phyloP scores from a whole-genome alignment of 2,888 invertebrate genomes.

The Morinoia aosen region DNA sequence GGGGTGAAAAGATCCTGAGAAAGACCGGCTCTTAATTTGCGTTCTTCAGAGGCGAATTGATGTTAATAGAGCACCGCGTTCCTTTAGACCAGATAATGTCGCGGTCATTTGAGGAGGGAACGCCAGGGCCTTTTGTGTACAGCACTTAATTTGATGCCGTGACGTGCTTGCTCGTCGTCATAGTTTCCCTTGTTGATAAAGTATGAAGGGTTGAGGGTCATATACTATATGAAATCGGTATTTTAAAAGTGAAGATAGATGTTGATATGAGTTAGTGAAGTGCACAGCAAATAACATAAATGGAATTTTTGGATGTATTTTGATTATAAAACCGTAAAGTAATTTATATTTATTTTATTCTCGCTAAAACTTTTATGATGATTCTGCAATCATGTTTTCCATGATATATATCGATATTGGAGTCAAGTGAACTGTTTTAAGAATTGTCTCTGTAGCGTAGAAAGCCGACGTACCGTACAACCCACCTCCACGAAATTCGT shows the following conservation, averaged over 20 bases:
- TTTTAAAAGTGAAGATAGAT: neutral
- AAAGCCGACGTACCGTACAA: too few relatives aligned
- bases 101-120: neutral
- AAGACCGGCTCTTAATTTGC: neutral
- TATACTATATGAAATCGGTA: neutral
- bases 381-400: neutral
- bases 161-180: neutral
- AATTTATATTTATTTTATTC: neutral
- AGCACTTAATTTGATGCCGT: neutral
- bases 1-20: constrained; percentile 12
- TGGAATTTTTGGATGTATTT: neutral
- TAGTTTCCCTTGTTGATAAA: neutral
- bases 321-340: neutral
- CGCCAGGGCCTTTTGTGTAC: neutral
- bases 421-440: neutral
- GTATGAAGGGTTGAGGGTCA: neutral
- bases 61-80: neutral
- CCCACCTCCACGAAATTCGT: too few relatives aligned
- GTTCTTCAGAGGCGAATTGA: neutral
- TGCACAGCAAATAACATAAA: neutral
- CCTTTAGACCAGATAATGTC: neutral
- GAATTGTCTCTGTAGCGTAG: neutral
- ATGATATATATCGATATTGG: neutral
- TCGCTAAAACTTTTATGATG: neutral
- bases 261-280: neutral